Conservation (phyloP, 2,797 vertebrate genomes). For the Micrastur ruficollis region DNA sequence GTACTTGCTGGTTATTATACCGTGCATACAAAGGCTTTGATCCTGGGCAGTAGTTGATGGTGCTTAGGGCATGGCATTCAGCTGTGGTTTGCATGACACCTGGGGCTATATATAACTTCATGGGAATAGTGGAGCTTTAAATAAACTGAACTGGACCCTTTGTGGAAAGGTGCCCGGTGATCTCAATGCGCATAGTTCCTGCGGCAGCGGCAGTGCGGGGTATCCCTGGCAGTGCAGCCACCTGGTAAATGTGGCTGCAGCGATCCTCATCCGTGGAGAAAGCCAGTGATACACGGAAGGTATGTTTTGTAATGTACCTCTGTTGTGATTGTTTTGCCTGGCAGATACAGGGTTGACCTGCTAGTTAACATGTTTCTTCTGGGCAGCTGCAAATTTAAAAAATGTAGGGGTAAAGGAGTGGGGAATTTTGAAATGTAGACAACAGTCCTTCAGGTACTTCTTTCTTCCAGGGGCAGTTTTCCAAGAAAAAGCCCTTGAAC, state of each 20-base stretch:
- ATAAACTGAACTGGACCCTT: not conserved
- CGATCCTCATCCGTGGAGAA: fast-evolving
- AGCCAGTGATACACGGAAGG: fast-evolving
- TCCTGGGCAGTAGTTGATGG: not conserved
- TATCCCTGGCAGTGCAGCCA: not conserved
- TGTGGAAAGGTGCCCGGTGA: not conserved
- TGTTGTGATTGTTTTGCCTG: not conserved
- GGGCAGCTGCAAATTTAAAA: not conserved
- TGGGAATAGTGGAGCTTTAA: not conserved
- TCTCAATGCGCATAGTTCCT: fast-evolving
- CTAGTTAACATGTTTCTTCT: not conserved
- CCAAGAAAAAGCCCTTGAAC: not conserved
- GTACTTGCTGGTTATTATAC: not conserved
- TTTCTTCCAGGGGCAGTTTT: not conserved
- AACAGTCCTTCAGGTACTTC: not conserved
- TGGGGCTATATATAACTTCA: not conserved
- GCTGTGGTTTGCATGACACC: not conserved
- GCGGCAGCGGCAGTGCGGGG: fast-evolving
- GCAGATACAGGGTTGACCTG: not conserved
- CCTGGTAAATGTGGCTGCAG: not conserved
- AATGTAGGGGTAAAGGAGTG: not conserved
- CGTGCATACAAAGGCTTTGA: fast-evolving
- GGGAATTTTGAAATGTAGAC: not conserved
- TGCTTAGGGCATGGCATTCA: not conserved
- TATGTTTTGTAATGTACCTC: not conserved